A percentile compares a stretch with the other conserved stretches of the same genome.
Evolutionary conservation across 2,113 vertebrate species (phyloP).

Genomic region (Ictidomys tridecemlineatus): DNA sequence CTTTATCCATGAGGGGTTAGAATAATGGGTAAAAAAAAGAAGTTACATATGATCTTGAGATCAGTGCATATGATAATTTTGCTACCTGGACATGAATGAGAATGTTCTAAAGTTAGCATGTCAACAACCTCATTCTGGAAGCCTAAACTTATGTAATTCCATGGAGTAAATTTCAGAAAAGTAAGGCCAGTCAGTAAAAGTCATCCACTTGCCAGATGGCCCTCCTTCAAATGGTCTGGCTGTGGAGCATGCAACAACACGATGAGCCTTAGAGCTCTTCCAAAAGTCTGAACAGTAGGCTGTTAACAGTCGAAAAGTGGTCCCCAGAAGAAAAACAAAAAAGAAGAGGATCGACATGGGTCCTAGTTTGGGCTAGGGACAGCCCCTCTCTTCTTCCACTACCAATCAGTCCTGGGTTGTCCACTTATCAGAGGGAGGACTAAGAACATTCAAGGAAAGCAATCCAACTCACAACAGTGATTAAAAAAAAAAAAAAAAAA

Average conservation of each 20-base stretch:
- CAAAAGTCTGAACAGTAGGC: background rate
- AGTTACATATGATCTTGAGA: background rate
- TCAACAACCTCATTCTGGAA: background rate
- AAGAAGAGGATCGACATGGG: background rate
- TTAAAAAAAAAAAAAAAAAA: background rate
- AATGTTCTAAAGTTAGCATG: background rate
- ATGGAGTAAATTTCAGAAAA: background rate
- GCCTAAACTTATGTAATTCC: background rate
- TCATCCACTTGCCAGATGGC: background rate
- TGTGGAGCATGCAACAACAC: accelerated
- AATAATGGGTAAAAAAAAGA: background rate
- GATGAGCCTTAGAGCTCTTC: background rate
- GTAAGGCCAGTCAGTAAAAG: background rate
- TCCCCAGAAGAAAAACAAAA: background rate
- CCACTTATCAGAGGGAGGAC: background rate
- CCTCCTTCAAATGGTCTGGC: background rate
- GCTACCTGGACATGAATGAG: background rate
- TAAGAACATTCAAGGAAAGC: background rate
- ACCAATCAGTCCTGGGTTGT: background rate
- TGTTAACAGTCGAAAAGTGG: background rate
- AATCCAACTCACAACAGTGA: background rate
- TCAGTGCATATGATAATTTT: background rate
- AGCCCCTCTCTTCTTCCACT: background rate
- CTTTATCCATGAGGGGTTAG: background rate
- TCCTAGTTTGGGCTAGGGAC: background rate